phyloP scores from a whole-genome alignment of 2,888 invertebrate species.

The Troides aeacus region DNA sequence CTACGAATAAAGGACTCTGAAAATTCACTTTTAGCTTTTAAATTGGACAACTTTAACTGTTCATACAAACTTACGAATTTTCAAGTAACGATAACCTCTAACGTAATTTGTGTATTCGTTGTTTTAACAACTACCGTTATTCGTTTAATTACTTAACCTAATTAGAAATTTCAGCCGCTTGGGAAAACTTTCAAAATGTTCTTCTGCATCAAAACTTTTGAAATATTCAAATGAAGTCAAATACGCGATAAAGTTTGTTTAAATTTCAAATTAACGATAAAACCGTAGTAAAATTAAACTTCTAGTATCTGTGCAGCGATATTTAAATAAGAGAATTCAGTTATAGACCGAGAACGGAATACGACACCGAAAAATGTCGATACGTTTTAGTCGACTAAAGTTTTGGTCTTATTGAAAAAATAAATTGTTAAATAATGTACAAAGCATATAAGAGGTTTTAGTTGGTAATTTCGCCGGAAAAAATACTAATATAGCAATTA shows the following conservation, averaged over 20 bases:
- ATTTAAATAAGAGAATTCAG: no score
- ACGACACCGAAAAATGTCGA: no score
- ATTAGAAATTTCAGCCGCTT: not conserved
- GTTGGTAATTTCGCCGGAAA: no score
- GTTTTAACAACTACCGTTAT: slow-evolving; percentile 1
- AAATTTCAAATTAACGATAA: not conserved
- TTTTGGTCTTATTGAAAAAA: no score
- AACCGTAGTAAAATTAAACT: no score
- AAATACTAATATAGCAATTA: no score
- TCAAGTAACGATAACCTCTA: not conserved
- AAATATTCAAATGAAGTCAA: slow-evolving; percentile 5
- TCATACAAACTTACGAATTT: not conserved
- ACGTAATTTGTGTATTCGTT: not conserved
- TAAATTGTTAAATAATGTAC: no score
- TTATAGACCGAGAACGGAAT: no score
- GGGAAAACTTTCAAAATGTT: slow-evolving; percentile 2
- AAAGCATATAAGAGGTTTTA: no score
- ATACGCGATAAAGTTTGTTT: not conserved
- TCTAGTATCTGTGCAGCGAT: no score
- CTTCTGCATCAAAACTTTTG: not conserved
- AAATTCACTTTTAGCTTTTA: not conserved
- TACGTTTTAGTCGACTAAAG: no score
- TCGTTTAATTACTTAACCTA: slow-evolving; percentile 8
- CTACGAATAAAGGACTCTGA: not conserved
- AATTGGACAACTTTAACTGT: not conserved